phyloP scores from a whole-genome alignment of 2,113 vertebrate species.

The Paramisgurnus dabryanus region DNA sequence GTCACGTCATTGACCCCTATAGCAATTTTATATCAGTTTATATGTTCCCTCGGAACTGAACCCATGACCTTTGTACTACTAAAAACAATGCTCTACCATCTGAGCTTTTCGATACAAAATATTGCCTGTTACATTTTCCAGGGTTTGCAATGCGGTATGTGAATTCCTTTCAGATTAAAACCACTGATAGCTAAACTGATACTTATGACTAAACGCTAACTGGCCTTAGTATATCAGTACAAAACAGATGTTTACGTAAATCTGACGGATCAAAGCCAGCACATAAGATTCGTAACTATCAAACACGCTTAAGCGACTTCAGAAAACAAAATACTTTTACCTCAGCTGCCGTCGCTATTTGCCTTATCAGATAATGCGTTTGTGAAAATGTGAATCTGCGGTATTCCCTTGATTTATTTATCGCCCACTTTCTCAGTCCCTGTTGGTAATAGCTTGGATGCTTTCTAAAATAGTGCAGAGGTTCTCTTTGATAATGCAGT shows the following conservation, averaged over 20 bases:
- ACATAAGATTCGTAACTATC: not conserved
- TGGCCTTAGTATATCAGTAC: slow-evolving; percentile 2
- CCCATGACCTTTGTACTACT: too few relatives aligned
- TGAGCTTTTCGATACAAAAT: slow-evolving; percentile 6
- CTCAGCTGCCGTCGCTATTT: not conserved
- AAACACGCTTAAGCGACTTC: slow-evolving; percentile 1
- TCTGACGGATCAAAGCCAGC: slow-evolving; percentile 59
- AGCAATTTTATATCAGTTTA: too few relatives aligned
- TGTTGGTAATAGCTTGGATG: slow-evolving; percentile 36
- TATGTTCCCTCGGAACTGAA: too few relatives aligned
- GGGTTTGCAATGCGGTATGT: not conserved
- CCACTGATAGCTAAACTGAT: not conserved
- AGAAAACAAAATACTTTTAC: slow-evolving; percentile 4
- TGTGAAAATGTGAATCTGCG: slow-evolving; percentile 67
- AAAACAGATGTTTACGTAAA: slow-evolving; percentile 38
- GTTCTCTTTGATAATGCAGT: slow-evolving; percentile 68
- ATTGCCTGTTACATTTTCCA: not conserved
- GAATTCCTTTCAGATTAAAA: not conserved
- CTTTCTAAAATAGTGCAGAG: slow-evolving; percentile 58
- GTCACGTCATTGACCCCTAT: too few relatives aligned
- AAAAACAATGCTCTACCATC: too few relatives aligned
- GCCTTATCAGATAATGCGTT: slow-evolving; percentile 48
- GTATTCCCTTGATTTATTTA: slow-evolving; percentile 61
- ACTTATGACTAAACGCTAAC: not conserved
- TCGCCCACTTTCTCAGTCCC: slow-evolving; percentile 45